These are phyloP conservation scores for Tetragonula clypearis DNA, from an alignment of 1,140 invertebrate genomes.

Conservation along the genomic window DNA sequence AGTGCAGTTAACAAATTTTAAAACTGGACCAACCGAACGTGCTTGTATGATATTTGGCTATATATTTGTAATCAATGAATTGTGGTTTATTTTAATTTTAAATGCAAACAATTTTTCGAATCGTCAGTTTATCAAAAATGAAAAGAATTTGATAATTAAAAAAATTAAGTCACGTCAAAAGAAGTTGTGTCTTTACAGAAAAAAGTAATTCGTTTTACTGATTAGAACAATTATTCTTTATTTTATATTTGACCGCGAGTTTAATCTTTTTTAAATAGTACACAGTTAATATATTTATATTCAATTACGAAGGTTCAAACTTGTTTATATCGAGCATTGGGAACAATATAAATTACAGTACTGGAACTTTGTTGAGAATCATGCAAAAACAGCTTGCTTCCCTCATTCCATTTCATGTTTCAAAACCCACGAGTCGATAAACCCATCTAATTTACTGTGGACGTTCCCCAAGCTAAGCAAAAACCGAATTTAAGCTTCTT, in stretches of 20 bases:
- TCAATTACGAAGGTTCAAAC: conserved; percentile 20
- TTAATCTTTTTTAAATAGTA: background rate
- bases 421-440: conserved; percentile 44
- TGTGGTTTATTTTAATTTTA: background rate
- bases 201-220: background rate
- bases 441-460: conserved; percentile 44
- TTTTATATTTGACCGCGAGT: background rate
- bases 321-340: background rate
- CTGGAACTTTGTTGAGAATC: conserved; percentile 45
- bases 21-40: background rate
- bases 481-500: conserved; percentile 39
- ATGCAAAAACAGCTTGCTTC: conserved; percentile 60
- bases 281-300: background rate
- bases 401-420: conserved; percentile 31
- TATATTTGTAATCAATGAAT: background rate
- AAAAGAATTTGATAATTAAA: too few relatives aligned
- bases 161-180: background rate
- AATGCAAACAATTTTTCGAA: background rate
- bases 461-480: conserved; percentile 19
- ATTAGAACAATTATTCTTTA: background rate
- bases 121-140: background rate
- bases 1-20: background rate
- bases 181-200: background rate
- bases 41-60: background rate
- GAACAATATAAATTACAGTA: conserved; percentile 31